phyloP scores from a whole-genome alignment of 2,113 vertebrate species.

The Sciurus niger region DNA sequence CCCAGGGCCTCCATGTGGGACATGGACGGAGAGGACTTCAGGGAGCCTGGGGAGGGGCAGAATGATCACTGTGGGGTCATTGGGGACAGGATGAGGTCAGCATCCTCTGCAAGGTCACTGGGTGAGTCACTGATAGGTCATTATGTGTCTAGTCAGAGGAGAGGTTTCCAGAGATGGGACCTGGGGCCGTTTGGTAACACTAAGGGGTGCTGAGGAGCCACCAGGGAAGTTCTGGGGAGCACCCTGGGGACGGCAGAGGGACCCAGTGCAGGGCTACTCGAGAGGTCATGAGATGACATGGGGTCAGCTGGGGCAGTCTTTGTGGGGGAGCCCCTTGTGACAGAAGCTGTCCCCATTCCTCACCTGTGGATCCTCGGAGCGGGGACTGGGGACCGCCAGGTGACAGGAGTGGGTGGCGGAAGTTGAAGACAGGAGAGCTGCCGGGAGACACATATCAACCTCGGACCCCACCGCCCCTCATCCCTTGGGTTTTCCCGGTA shows the following conservation, averaged over 20 bases:
- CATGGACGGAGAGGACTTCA: conserved; percentile 95
- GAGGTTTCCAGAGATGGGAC: background rate
- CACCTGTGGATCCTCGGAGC: conserved; percentile 89
- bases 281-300: background rate
- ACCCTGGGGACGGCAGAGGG: background rate
- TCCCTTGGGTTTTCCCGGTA: background rate
- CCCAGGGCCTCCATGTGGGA: conserved; percentile 94
- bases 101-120: background rate
- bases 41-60: conserved; percentile 87
- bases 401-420: conserved; percentile 94
- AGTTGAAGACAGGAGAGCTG: conserved; percentile 93
- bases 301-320: background rate
- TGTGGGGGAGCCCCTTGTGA: background rate
- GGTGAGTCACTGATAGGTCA: background rate
- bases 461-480: fast-evolving
- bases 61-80: background rate
- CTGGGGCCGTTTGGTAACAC: background rate
- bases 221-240: background rate
- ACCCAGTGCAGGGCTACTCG: background rate
- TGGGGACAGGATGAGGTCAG: background rate
- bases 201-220: background rate
- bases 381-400: conserved; percentile 90
- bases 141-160: background rate
- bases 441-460: background rate
- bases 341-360: conserved; percentile 44